Evolutionary conservation across 2,888 invertebrate species (phyloP).

Genomic region (Eupeodes luniger): DNA sequence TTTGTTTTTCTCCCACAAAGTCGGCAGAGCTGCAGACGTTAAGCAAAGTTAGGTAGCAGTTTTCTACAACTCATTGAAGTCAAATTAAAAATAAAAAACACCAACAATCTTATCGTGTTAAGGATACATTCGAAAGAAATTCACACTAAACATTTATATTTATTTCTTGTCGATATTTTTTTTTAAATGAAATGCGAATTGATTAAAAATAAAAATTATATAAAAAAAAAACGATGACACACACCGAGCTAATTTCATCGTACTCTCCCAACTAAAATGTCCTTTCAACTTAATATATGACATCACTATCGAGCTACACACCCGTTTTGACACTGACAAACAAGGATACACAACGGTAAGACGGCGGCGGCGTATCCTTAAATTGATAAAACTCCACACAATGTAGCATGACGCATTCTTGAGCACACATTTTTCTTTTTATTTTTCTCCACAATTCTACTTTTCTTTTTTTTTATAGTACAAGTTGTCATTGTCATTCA

Average conservation of each 20-base stretch:
- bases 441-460: neutral
- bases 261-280: slow-evolving; percentile 66
- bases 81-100: too few relatives aligned
- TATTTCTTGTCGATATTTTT: neutral
- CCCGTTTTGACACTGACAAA: slow-evolving; percentile 70
- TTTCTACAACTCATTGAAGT: slow-evolving; percentile 3
- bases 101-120: neutral
- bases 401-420: slow-evolving; percentile 59
- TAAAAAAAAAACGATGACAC: slow-evolving; percentile 51
- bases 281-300: slow-evolving; percentile 71
- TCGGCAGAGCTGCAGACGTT: neutral
- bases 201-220: slow-evolving; percentile 15
- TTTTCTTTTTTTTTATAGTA: neutral
- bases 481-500: slow-evolving; percentile 62
- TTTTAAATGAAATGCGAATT: neutral
- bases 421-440: slow-evolving; percentile 25
- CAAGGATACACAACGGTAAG: slow-evolving; percentile 63
- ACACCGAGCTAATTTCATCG: slow-evolving; percentile 72
- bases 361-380: slow-evolving; percentile 48
- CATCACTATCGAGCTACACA: slow-evolving; percentile 71
- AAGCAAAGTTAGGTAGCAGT: neutral
- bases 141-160: neutral
- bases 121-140: neutral
- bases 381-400: slow-evolving; percentile 45
- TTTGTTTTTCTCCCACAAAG: neutral